These are phyloP conservation scores for Diuraphis noxia DNA, from an alignment of 1,140 invertebrate species.

Conservation along the genomic window DNA sequence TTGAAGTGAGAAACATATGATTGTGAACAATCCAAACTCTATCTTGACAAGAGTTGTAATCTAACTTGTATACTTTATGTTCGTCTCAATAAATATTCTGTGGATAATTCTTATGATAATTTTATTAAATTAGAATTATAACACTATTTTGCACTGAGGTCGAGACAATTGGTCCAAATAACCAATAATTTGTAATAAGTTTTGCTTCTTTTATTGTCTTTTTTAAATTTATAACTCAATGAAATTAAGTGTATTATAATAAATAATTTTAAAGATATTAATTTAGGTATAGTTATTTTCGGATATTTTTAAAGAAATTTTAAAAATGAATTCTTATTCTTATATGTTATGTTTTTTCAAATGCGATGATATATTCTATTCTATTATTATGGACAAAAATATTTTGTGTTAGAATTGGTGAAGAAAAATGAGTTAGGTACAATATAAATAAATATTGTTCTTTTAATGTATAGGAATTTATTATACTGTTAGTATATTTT, in stretches of 20 bases:
- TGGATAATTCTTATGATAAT: not conserved
- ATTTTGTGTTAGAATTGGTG: not conserved
- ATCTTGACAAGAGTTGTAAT: not conserved
- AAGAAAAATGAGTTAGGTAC: not conserved
- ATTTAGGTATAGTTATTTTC: not conserved
- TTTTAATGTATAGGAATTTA: not conserved
- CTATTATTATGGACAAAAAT: not conserved
- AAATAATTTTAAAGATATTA: too few relatives aligned
- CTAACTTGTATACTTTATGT: not conserved
- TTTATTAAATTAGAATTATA: not conserved
- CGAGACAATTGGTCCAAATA: not conserved
- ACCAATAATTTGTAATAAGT: not conserved
- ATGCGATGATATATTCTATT: not conserved
- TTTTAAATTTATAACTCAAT: not conserved
- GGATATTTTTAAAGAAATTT: not conserved
- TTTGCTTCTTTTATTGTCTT: too few relatives aligned
- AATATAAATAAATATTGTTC: not conserved
- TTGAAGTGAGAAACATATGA: constrained; percentile 24
- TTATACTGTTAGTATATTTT: not conserved
- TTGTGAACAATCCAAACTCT: not conserved
- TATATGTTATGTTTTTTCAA: not conserved
- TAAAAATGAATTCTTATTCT: not conserved
- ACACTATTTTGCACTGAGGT: not conserved
- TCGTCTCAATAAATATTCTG: not conserved
- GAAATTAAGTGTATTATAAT: too few relatives aligned